Percentiles rank a stretch among this genome's conserved stretches.
Evolutionary conservation across 35 echinoderm and acorn worm species (phyloP).

Genomic region (Apostichopus parvimensis): DNA sequence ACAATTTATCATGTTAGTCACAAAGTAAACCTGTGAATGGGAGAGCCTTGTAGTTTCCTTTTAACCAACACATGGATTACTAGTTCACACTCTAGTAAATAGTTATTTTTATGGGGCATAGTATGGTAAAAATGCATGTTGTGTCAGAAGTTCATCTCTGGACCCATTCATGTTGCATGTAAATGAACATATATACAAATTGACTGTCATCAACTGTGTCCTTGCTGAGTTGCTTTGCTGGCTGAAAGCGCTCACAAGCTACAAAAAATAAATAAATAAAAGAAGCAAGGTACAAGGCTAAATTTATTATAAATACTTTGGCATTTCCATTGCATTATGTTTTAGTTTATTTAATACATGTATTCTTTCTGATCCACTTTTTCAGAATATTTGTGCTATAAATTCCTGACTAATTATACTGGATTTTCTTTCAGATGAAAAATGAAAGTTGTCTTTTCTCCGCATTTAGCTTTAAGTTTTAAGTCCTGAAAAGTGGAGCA

Average conservation of each 20-base stretch:
- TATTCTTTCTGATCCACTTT: not conserved
- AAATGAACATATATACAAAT: not conserved
- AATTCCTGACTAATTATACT: not conserved
- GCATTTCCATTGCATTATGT: not conserved
- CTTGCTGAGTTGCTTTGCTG: not conserved
- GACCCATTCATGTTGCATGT: not conserved
- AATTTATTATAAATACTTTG: not conserved
- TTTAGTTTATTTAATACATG: not conserved
- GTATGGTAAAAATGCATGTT: not conserved
- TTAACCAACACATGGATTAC: too few species aligned
- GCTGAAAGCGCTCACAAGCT: not conserved
- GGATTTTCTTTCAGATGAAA: too few species aligned
- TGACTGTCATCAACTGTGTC: not conserved
- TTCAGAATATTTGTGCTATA: not conserved
- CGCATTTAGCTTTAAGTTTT: slow-evolving; percentile 25
- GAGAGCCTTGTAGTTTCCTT: too few species aligned
- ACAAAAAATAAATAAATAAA: not conserved
- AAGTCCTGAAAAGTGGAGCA: not conserved
- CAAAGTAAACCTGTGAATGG: too few species aligned
- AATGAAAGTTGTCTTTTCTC: not conserved
- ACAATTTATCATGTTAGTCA: too few species aligned
- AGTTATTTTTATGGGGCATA: not conserved
- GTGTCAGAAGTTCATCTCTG: not conserved
- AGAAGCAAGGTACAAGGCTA: not conserved
- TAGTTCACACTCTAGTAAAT: not conserved